Percentiles rank a stretch among this genome's conserved stretches.
These are phyloP conservation scores for Pungitius pungitius DNA, from an alignment of 2,113 vertebrate species.

Conservation along the genomic window DNA sequence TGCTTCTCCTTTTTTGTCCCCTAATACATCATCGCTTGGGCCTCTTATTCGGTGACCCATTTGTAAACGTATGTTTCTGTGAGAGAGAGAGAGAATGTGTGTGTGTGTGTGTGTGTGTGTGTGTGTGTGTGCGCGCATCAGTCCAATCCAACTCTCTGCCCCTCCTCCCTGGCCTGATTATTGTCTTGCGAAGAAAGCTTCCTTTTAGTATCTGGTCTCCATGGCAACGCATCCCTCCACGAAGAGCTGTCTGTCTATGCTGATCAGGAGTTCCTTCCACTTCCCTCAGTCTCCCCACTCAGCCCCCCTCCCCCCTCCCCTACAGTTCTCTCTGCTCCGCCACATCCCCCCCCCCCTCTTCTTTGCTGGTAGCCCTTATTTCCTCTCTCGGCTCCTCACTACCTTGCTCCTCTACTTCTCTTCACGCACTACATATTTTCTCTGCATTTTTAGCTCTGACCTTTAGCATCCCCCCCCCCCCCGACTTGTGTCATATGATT, in stretches of 20 bases:
- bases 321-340: constrained; percentile 15
- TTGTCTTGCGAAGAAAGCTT: constrained; percentile 67
- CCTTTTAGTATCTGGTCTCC: constrained; percentile 79
- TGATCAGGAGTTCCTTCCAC: constrained; percentile 55
- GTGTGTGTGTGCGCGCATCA: constrained; percentile 5
- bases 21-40: constrained; percentile 1
- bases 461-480: neutral
- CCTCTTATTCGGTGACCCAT: constrained; percentile 57
- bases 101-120: constrained; percentile 6
- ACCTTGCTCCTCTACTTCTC: neutral
- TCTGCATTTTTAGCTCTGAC: constrained; percentile 9
- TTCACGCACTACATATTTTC: neutral
- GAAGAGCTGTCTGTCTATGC: constrained; percentile 61
- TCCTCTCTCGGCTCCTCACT: neutral
- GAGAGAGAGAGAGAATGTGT: neutral
- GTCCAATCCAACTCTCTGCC: constrained; percentile 21
- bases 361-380: constrained; percentile 23
- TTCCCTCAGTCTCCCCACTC: constrained; percentile 1
- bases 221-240: constrained; percentile 67
- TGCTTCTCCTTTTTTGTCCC: neutral
- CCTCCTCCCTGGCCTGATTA: constrained; percentile 73
- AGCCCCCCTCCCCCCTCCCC: constrained; percentile 48
- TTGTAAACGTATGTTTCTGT: constrained; percentile 34
- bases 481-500: constrained; percentile 3
- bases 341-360: neutral